Evolutionary conservation across 2,113 vertebrate species (phyloP).

Genomic region (Mystacornis crossleyi): DNA sequence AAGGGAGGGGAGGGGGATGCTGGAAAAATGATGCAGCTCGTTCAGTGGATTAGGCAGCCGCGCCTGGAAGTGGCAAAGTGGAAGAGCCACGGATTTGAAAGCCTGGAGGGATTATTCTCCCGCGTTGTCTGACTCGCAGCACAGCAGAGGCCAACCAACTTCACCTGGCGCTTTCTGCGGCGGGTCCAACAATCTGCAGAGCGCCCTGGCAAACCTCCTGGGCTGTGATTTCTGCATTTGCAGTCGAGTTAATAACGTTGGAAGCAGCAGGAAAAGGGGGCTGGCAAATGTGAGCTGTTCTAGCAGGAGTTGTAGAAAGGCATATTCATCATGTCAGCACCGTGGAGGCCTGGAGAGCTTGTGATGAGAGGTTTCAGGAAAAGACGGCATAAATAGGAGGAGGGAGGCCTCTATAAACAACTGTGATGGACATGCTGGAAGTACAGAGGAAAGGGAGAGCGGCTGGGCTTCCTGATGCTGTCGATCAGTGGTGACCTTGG

Average conservation of each 20-base stretch:
- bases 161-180: neutral
- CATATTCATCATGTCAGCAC: neutral
- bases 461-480: neutral
- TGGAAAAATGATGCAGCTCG: slow-evolving; percentile 37
- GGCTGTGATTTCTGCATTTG: neutral
- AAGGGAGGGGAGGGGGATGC: neutral
- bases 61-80: slow-evolving; percentile 20
- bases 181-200: neutral
- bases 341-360: neutral
- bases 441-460: neutral
- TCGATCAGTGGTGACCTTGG: neutral
- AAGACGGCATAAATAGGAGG: neutral
- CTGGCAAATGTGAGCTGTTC: neutral
- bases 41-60: slow-evolving; percentile 2
- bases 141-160: neutral
- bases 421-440: neutral
- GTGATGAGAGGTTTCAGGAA: neutral
- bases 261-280: neutral
- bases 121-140: neutral
- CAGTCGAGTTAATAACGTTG: neutral
- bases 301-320: neutral
- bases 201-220: neutral
- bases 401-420: neutral
- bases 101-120: neutral
- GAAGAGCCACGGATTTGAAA: neutral